A percentile compares a stretch with the other conserved stretches of the same genome.
Evolutionary conservation across 1,140 invertebrate genomes (phyloP).

Genomic region (Meloidogyne floridensis): DNA sequence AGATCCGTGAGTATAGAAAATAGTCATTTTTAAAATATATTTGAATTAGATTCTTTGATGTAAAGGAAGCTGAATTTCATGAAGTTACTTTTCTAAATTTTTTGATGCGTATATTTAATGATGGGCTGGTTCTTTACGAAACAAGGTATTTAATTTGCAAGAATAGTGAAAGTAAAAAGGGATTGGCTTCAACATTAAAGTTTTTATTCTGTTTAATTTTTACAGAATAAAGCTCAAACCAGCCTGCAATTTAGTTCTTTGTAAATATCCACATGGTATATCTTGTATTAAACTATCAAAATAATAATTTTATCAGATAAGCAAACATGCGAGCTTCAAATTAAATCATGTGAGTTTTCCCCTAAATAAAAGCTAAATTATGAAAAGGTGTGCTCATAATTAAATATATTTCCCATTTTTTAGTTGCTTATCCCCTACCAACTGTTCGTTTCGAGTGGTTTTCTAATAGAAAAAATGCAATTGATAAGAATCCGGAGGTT

Average conservation of each 20-base stretch:
- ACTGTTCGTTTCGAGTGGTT: conserved; percentile 66
- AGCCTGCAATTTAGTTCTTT: conserved; percentile 63
- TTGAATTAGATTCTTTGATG: conserved; percentile 74
- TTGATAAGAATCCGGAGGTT: conserved; percentile 65
- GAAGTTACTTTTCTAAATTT: conserved; percentile 75
- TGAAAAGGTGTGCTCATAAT: background rate
- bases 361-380: background rate
- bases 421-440: conserved; percentile 64
- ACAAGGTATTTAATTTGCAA: background rate
- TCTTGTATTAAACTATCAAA: too few species aligned
- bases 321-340: conserved; percentile 63
- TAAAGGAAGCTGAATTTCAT: conserved; percentile 74
- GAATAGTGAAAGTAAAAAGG: too few species aligned
- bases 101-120: conserved; percentile 72
- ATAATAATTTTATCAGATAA: conserved; percentile 53
- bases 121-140: conserved; percentile 74
- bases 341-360: conserved; percentile 60
- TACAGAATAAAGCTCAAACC: conserved; percentile 61
- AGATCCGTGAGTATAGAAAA: conserved; percentile 15
- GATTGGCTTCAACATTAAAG: too few species aligned
- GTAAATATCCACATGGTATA: conserved; percentile 61
- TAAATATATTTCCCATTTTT: conserved; percentile 23
- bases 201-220: background rate
- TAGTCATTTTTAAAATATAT: background rate
- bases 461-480: conserved; percentile 59